Percentiles rank a stretch among this genome's conserved stretches.
Conservation (phyloP, 2,888 invertebrate genomes). For the Nephrocerus scutellatus region DNA sequence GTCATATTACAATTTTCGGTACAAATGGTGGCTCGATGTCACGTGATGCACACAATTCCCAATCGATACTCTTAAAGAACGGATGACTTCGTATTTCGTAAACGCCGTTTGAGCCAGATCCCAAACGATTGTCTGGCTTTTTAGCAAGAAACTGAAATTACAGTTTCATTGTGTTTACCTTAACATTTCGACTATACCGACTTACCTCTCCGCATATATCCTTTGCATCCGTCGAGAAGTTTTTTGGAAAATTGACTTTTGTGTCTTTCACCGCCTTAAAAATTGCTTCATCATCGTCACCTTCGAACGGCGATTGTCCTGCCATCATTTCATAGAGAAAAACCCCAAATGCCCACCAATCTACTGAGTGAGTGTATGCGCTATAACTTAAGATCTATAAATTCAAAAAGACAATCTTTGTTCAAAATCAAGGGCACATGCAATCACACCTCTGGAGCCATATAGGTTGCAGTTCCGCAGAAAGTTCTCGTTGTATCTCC, state of each 20-base stretch:
- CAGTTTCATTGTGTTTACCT: too few relatives aligned
- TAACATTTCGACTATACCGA: too few relatives aligned
- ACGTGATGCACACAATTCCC: constrained; percentile 89
- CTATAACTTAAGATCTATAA: constrained; percentile 91
- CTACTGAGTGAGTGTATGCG: constrained; percentile 89
- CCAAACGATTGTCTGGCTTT: constrained; percentile 89
- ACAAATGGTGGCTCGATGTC: constrained; percentile 99
- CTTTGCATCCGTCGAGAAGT: constrained; percentile 85
- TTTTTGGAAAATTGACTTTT: constrained; percentile 96
- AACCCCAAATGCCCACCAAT: constrained; percentile 99
- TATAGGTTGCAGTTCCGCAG: constrained; percentile 98
- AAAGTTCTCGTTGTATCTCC: constrained; percentile 85
- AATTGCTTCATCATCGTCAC: constrained; percentile 95
- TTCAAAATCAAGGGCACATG: neutral
- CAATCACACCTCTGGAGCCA: constrained; percentile 81
- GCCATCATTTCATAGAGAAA: constrained; percentile 90
- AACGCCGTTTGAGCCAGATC: constrained; percentile 80
- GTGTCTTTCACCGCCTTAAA: constrained; percentile 98
- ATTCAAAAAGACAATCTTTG: neutral
- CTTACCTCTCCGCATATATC: constrained; percentile 90
- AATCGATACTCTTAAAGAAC: constrained; percentile 94
- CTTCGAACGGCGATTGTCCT: constrained; percentile 97
- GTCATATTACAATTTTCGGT: constrained; percentile 97
- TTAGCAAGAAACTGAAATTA: constrained; percentile 88
- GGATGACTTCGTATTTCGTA: constrained; percentile 93